These are phyloP conservation scores for Pungitius pungitius DNA, from an alignment of 2,113 vertebrate genomes.

Conservation along the genomic window DNA sequence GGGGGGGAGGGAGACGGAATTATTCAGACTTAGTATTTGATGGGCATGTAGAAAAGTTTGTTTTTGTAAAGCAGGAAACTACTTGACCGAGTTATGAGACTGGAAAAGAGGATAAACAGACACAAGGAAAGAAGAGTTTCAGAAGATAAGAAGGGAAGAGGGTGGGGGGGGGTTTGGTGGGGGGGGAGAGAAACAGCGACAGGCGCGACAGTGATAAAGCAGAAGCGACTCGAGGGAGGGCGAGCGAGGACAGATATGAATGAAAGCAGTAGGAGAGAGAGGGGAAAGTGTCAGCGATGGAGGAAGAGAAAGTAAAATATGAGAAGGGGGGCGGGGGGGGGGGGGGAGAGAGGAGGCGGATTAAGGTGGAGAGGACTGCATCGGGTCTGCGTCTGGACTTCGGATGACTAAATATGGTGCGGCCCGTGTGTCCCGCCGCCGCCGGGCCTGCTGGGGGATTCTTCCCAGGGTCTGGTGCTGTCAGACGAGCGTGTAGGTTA, in stretches of 20 bases:
- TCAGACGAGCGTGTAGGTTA: slow-evolving; percentile 65
- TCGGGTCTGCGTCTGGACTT: slow-evolving; percentile 56
- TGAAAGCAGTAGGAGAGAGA: slow-evolving; percentile 48
- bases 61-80: slow-evolving; percentile 5
- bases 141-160: slow-evolving; percentile 14
- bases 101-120: slow-evolving; percentile 26
- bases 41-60: slow-evolving; percentile 12
- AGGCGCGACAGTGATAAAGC: slow-evolving; percentile 58
- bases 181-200: slow-evolving; percentile 24
- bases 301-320: slow-evolving; percentile 55
- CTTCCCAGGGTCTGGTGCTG: slow-evolving; percentile 65
- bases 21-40: slow-evolving; percentile 15
- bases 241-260: slow-evolving; percentile 54
- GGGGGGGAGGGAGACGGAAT: slow-evolving; percentile 16
- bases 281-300: slow-evolving; percentile 57
- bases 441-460: slow-evolving; percentile 63
- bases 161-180: not conserved
- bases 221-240: slow-evolving; percentile 42
- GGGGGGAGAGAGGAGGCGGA: slow-evolving; percentile 53
- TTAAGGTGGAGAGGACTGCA: slow-evolving; percentile 54
- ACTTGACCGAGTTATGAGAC: slow-evolving; percentile 26
- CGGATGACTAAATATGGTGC: slow-evolving; percentile 80
- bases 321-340: slow-evolving; percentile 30
- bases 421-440: slow-evolving; percentile 50
- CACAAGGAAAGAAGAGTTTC: slow-evolving; percentile 9